A percentile compares a stretch with the other conserved stretches of the same genome.
These are phyloP conservation scores for Drosophila hydei DNA, from an alignment of 1,140 invertebrate species.

Conservation along the genomic window DNA sequence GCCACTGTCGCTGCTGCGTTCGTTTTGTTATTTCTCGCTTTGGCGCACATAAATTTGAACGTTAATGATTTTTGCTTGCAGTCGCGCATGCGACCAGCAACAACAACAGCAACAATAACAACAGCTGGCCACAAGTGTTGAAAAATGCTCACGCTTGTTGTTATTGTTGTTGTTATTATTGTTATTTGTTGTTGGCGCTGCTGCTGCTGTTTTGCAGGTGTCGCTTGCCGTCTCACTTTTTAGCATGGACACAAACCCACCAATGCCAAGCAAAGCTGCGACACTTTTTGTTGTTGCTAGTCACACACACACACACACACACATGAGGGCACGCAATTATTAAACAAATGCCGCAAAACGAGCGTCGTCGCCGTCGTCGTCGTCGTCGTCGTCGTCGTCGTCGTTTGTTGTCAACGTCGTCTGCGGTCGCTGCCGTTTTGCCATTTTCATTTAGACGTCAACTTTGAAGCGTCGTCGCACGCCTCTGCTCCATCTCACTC, in stretches of 20 bases:
- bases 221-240: conserved; percentile 74
- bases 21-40: conserved; percentile 82
- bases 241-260: conserved; percentile 62
- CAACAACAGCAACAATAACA: conserved; percentile 36
- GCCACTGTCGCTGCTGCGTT: conserved; percentile 17
- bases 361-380: not conserved
- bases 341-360: conserved; percentile 49
- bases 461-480: conserved; percentile 45
- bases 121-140: conserved; percentile 58
- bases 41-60: conserved; percentile 79
- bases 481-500: conserved; percentile 13
- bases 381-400: not conserved
- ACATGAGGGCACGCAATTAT: conserved; percentile 46
- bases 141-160: conserved; percentile 58
- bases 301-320: not conserved
- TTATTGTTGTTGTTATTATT: conserved; percentile 36
- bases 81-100: conserved; percentile 60
- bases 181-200: conserved; percentile 27
- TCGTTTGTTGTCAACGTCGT: conserved; percentile 50
- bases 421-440: conserved; percentile 30
- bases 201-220: conserved; percentile 63
- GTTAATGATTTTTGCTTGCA: conserved; percentile 82
- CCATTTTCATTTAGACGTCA: conserved; percentile 71
- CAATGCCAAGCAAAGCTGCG: conserved; percentile 54
- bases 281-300: conserved; percentile 52